Evolutionary conservation across 2,113 vertebrate genomes (phyloP), one percentile per base, ranked within the genome.

Genomic region (Callaeas wilsoni): DNA sequence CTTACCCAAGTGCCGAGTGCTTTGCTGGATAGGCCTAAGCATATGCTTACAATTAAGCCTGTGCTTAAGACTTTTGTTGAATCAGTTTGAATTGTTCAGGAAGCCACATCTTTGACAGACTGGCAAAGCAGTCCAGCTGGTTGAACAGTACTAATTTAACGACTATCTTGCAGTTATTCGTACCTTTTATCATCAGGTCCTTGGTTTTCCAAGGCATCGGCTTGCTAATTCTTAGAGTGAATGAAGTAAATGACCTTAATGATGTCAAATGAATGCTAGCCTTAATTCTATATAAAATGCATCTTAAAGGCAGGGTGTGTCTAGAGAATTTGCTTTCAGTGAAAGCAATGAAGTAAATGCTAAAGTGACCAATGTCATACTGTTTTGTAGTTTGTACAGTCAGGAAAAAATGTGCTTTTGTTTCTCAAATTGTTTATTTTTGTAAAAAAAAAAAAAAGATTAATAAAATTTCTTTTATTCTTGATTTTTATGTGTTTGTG

Each of bases 311-410:
- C 94, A 68, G 95, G 97, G 96, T 93, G 97, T 98, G 97, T 98
- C 96, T 98, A 95, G 94, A 97, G 87, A 98, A 97, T 98, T 98
- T 98, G 98, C 99, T 99, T 99, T 99, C 99, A 98, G 88, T 98
- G 98, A 99, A 99, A 99, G 99, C 98, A 98, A 70, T 87, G 70
- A 96, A 97, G 59, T 94, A 94, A 96, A 94, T 95, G 88, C 97
- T 97, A 93, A 97, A 96, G 76, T 97, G 98, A 97, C 97, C 97
- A 96, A 96, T 97, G 97, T 98, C 94, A 98, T 97, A 96, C 77
- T 83, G 69, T 97, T 98, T 97, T 97, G 96, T 98, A 98, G 97
- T 98, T 98, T 98, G 97, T 97, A 97, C 97, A 97, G 98, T 97
- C 96, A 96, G 96, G 96, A 97, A 95, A 89, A 97, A 97, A 98